phyloP scores from a whole-genome alignment of 1,140 invertebrate genomes.

The Neodiprion pinetum region DNA sequence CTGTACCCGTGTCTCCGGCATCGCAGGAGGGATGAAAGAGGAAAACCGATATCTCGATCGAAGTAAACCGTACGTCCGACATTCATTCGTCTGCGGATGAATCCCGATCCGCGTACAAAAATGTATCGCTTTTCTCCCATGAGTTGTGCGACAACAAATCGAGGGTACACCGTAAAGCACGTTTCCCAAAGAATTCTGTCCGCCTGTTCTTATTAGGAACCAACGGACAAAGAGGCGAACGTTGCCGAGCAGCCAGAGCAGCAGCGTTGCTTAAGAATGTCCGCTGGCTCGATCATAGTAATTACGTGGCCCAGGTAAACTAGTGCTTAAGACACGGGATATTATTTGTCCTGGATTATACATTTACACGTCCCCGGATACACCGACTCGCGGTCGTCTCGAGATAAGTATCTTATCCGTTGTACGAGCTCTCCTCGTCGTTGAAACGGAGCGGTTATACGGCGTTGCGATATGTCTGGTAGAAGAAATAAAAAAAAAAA shows the following conservation, averaged over 20 bases:
- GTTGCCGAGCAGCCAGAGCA: not conserved
- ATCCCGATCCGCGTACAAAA: too few relatives aligned
- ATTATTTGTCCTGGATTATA: conserved; percentile 27
- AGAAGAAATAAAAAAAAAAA: too few relatives aligned
- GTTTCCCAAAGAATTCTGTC: not conserved
- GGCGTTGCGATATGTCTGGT: too few relatives aligned
- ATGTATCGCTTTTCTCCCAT: too few relatives aligned
- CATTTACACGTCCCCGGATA: conserved; percentile 17
- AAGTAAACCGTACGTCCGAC: too few relatives aligned
- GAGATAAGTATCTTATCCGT: not conserved
- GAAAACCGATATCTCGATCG: too few relatives aligned
- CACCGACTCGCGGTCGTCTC: not conserved
- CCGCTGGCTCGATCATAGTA: conserved; percentile 27
- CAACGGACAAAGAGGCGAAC: conserved; percentile 7
- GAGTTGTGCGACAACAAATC: too few relatives aligned
- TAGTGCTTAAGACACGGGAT: conserved; percentile 26
- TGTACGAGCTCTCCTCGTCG: not conserved
- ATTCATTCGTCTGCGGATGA: too few relatives aligned
- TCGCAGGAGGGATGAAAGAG: not conserved
- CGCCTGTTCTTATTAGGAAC: not conserved
- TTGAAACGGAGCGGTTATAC: not conserved
- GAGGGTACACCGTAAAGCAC: not conserved
- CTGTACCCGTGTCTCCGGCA: not conserved
- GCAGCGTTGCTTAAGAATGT: conserved; percentile 22
- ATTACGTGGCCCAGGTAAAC: conserved; percentile 27